Evolutionary conservation across 2,113 vertebrate genomes (phyloP).

Genomic region (Phaethornis superciliosus): DNA sequence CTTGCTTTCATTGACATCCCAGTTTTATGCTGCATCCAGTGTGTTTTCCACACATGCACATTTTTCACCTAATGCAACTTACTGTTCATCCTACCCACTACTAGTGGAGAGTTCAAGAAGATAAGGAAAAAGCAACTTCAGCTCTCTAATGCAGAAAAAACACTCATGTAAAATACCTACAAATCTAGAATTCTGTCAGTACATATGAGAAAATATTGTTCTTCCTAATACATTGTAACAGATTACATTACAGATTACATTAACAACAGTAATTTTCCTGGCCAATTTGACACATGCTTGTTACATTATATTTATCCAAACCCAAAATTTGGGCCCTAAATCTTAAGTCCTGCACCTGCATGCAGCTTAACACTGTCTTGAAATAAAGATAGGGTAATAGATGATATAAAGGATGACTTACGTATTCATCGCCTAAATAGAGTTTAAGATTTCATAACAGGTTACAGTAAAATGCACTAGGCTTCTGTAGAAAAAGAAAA

Average conservation of each 20-base stretch:
- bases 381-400: background rate
- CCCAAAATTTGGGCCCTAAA: background rate
- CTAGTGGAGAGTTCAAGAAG: background rate
- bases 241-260: no score
- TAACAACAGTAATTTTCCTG: background rate
- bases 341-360: background rate
- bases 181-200: background rate
- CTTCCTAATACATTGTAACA: background rate
- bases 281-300: background rate
- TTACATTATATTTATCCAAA: background rate
- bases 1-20: background rate
- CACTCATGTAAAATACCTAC: background rate
- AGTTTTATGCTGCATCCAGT: background rate
- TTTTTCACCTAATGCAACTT: background rate
- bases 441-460: background rate
- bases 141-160: background rate
- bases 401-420: background rate
- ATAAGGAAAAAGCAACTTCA: background rate
- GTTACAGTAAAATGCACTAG: background rate
- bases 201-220: background rate
- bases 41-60: background rate
- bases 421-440: background rate
- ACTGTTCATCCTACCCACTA: background rate
- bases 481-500: background rate
- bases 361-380: background rate